Base-by-base conservation (phyloP, 2,797 vertebrate genomes). In the Astyanax mexicanus region DNA sequence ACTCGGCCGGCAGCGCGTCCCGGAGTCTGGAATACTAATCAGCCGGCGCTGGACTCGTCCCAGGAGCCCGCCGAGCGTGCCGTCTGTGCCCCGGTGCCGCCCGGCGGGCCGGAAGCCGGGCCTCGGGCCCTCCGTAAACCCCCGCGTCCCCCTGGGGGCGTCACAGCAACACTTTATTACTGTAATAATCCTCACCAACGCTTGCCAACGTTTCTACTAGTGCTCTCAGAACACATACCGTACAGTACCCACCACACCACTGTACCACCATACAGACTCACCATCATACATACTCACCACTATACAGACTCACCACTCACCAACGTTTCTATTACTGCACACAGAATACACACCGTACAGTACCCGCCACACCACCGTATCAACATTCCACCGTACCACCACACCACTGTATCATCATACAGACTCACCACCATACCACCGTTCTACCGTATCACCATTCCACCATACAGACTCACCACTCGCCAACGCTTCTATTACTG, bases 11-110 rank as follows among this genome's bases (percentile, higher is more conserved):
- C 90, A 86, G 83, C 72, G 19, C 85, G 87, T 90, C 88, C 90
- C 81, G 81, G 83, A 84, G 85, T 89, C 84, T 82, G 58, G 87
- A 87, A 90, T 85, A 86, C 85, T 89, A 88, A 90, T 88, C 85
- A 87, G 84, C 27, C 54, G 5, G 40, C 74, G 37, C 85, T 89
- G 86, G 90, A 85, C 80, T 69, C 75, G 75, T 90, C 90, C 89
- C 85, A 80, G 84, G 82, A 84, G 85, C 88, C 85, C 84, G 84
- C 85, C 54, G 79, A 70, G 86, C 72, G 78, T 82, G 74, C 89
- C 83, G 83, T 88, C 88, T 91, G 87, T 89, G 80, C 82, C 83
- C 74, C 81, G 82, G 66, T 67, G 60, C 54, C 69, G 51, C 85
- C 66, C 75, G 80, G 85, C 57, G 77, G 49, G 72, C 80, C 72